Evolutionary conservation across 2,888 invertebrate species (phyloP), one percentile per base, ranked within the genome.

Genomic region (Fissipunctia ypsillon): DNA sequence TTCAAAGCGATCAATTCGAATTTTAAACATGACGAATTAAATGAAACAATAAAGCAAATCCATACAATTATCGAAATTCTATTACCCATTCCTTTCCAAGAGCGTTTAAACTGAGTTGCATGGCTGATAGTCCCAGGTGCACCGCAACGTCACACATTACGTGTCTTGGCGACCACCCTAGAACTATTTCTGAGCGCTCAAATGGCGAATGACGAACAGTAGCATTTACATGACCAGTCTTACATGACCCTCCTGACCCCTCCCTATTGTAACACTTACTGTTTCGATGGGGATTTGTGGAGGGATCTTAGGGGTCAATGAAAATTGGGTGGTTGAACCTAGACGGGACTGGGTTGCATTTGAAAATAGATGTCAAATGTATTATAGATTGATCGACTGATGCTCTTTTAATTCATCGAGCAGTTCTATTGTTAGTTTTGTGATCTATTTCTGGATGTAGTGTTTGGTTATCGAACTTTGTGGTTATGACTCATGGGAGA

Each of bases 101-200:
- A 59, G 35, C 60, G 45, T 31, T 57, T 43, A 45, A 50, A 69
- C 56, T n/a, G 19, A 50, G 69, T 56, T 84, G 86, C 83, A 82
- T 84, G 64, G 61, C 86, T 78, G 88, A 87, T 87, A 73, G 81
- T 54, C 74, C 83, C 86, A 86, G 87, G 85, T 86, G 86, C 85
- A 84, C 12, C 22, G 38, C 50, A 45, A 69, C 86, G 87, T 83
- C 87, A 84, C 74, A 14, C 76, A 76, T 89, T 90, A 90, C 93
- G 93, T 91, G 91, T 91, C 91, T 94, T 93, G 94, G 94, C 94
- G 83, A 76, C 84, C 80, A 84, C 78, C 85, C 77, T 79, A 76
- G 78, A 82, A 94, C 95, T 95, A 95, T 95, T 95, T 95, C 91
- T 91, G 93, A 87, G 78, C 93, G 88, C 89, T 90, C 89, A 89